Base-by-base conservation (phyloP, 2,797 vertebrate genomes). In the Podargus strigoides region DNA sequence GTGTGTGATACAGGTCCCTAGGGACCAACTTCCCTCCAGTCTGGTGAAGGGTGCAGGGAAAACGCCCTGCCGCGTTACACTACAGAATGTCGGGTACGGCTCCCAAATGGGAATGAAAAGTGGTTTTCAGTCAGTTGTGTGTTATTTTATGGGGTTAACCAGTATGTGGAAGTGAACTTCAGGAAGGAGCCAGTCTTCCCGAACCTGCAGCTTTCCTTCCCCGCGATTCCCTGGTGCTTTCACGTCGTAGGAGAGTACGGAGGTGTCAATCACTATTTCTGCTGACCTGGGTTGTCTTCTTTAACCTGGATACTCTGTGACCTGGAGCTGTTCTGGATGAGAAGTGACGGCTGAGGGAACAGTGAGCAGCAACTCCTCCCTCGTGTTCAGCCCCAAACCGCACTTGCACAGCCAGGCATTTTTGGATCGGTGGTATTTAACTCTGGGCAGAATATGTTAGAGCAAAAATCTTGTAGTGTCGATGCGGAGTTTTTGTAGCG, bases 171-270 rank as follows among this genome's bases (percentile, higher is more conserved):
- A 55, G 70, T 15, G 64, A 63, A 41, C 7, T 3, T 42, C 9
- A 14, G 67, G 70, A n/a, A 52, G 47, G 27, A 1, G 1, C 41
- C 37, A 10, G 18, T 21, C 77, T 62, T 58, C n/a, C 47, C 3
- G 7, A 42, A 4, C 20, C 10, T n/a, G n/a, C 34, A 15, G 24
- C 34, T 83, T 37, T 46, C 39, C 52, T 44, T 73, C 41, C 32
- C 37, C 0, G 39, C 0, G 0, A 41, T 18, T 32, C 49, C 76
- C n/a, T 24, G 7, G 5, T 20, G 49, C 50, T 56, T 58, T 60
- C 27, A 14, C 0, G 0, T n/a, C 2, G 1, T 1, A n/a, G 64
- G 19, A 70, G 28, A 27, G n/a, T 1, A 3, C 1, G 49, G 46
- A 44, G 49, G 39, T 67, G 42, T 62, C 73, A 62, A 73, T 52